Evolutionary conservation across 2,797 vertebrate genomes (phyloP).

Genomic region (Delichon dasypus): DNA sequence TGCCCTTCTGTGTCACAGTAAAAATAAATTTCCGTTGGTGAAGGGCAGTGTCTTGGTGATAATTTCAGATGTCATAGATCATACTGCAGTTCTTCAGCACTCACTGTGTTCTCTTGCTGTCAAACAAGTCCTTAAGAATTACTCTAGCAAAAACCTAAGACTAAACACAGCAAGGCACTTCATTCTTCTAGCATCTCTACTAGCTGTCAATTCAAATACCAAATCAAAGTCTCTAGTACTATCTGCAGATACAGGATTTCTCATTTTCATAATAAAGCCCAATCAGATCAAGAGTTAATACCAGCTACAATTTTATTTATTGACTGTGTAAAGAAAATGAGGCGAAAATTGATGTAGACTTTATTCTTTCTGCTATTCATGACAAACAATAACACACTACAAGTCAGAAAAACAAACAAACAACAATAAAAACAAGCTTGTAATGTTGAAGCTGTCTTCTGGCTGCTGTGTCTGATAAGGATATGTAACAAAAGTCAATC

Average conservation of each 20-base stretch:
- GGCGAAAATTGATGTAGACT: neutral
- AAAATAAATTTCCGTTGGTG: constrained; percentile 27
- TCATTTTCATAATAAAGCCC: neutral
- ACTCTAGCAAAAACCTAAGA: neutral
- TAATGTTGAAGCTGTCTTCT: neutral
- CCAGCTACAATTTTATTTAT: neutral
- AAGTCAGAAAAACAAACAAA: neutral
- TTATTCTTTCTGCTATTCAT: neutral
- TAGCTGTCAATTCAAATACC: neutral
- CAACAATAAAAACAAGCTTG: neutral
- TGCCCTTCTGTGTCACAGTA: constrained; percentile 6
- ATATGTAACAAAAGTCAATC: neutral
- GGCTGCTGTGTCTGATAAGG: neutral
- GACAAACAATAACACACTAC: neutral
- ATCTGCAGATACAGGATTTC: neutral
- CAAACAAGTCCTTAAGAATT: neutral
- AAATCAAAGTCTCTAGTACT: neutral
- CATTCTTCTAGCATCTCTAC: neutral
- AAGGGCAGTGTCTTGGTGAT: neutral
- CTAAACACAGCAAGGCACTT: neutral
- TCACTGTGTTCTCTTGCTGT: neutral
- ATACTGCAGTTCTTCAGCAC: neutral
- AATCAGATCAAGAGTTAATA: neutral
- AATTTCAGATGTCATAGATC: neutral
- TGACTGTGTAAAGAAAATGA: neutral